phyloP scores from a whole-genome alignment of 2,888 invertebrate species.

The Trachelus iudaicus region DNA sequence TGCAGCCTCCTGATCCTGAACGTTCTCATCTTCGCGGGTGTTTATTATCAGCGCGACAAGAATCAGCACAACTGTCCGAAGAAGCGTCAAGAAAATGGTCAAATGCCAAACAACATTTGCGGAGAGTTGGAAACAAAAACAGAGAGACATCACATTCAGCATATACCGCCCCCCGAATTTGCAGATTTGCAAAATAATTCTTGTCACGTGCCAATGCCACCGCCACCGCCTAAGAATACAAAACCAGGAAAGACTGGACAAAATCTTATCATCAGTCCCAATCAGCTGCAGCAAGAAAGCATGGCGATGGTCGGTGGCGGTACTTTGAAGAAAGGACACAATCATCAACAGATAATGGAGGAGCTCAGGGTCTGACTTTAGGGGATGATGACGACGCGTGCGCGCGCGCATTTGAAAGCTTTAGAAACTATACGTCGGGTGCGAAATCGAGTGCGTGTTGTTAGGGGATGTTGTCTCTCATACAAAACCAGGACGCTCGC shows the following conservation, averaged over 20 bases:
- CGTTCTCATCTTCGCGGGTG: slow-evolving; percentile 92
- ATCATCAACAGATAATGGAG: slow-evolving; percentile 74
- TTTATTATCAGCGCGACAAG: slow-evolving; percentile 92
- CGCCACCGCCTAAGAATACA: slow-evolving; percentile 79
- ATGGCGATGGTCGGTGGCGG: slow-evolving; percentile 79
- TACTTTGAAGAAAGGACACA: slow-evolving; percentile 75
- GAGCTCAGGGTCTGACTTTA: slow-evolving; percentile 84
- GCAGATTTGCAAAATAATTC: slow-evolving; percentile 81
- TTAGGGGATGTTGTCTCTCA: background rate
- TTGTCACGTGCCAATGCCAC: slow-evolving; percentile 74
- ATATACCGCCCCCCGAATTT: slow-evolving; percentile 85
- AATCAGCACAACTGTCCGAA: slow-evolving; percentile 68
- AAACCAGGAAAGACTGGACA: slow-evolving; percentile 67
- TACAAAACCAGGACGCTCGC: background rate
- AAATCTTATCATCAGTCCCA: slow-evolving; percentile 69
- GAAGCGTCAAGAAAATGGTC: slow-evolving; percentile 84
- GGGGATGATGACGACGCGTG: slow-evolving; percentile 24
- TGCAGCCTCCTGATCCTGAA: slow-evolving; percentile 92
- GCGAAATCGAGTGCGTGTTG: background rate
- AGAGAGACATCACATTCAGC: slow-evolving; percentile 83
- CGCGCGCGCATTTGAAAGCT: background rate
- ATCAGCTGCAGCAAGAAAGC: slow-evolving; percentile 77
- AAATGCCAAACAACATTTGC: slow-evolving; percentile 89
- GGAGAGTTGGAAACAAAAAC: slow-evolving; percentile 82
- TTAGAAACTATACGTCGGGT: background rate